These are phyloP conservation scores for Conops quadrifasciatus DNA, from an alignment of 2,888 invertebrate species.

Conservation along the genomic window DNA sequence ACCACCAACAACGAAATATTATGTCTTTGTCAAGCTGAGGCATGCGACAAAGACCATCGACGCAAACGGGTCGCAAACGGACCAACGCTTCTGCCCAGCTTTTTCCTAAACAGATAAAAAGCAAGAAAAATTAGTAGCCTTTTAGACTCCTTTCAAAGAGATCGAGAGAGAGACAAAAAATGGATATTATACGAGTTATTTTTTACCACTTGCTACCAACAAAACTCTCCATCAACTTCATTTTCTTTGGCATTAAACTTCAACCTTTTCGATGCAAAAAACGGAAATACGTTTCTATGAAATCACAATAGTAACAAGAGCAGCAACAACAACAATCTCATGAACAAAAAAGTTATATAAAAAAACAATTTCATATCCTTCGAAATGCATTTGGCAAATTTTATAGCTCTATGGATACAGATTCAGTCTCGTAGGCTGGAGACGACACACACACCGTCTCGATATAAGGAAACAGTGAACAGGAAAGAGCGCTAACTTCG, in stretches of 20 bases:
- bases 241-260: not conserved
- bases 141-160: not conserved
- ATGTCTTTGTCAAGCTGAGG: not conserved
- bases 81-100: not conserved
- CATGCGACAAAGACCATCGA: not conserved
- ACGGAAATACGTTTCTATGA: no score
- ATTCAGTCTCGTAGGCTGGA: not conserved
- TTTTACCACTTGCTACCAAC: no score
- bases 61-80: not conserved
- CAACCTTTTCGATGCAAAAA: constrained; percentile 41
- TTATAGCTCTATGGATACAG: no score
- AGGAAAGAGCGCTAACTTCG: not conserved
- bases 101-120: constrained; percentile 29
- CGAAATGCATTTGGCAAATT: no score
- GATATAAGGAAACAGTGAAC: not conserved
- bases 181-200: not conserved
- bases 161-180: not conserved
- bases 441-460: not conserved
- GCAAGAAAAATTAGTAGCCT: constrained; percentile 45
- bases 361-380: not conserved
- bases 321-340: constrained; percentile 16
- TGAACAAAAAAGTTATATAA: not conserved
- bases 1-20: not conserved
- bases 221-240: no score
- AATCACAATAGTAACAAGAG: constrained; percentile 32